These are phyloP conservation scores for Galaxea fascicularis DNA, from an alignment of 92 coral and sea anemone genomes.

Conservation along the genomic window DNA sequence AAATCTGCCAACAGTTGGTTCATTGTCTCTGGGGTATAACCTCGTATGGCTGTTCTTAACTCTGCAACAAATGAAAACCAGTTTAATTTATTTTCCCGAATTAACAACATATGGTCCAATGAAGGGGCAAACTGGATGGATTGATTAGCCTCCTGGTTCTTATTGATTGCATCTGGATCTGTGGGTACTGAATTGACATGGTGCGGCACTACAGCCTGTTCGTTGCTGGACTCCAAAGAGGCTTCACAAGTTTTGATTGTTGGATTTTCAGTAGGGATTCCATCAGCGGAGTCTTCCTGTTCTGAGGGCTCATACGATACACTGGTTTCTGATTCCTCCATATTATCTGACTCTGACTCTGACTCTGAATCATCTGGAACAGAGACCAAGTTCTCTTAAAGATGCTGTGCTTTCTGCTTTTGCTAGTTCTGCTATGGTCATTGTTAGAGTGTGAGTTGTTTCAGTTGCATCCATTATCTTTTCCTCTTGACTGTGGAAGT, in stretches of 20 bases:
- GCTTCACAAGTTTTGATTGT: slow-evolving; percentile 17
- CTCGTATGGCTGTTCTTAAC: slow-evolving; percentile 27
- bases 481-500: slow-evolving; percentile 63
- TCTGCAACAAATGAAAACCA: slow-evolving; percentile 74
- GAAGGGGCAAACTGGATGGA: slow-evolving; percentile 32
- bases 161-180: slow-evolving; percentile 14
- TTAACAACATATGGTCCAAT: slow-evolving; percentile 50
- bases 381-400: slow-evolving; percentile 60
- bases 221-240: slow-evolving; percentile 40
- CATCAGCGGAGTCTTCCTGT: slow-evolving; percentile 8
- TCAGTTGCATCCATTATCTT: slow-evolving; percentile 58
- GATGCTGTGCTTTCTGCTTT: too few relatives aligned
- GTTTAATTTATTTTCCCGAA: slow-evolving; percentile 62
- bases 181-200: neutral
- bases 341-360: slow-evolving; percentile 39
- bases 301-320: slow-evolving; percentile 28
- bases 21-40: slow-evolving; percentile 36
- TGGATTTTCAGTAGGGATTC: slow-evolving; percentile 3
- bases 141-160: slow-evolving; percentile 11
- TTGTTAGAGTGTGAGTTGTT: slow-evolving; percentile 29
- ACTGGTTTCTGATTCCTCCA: slow-evolving; percentile 32
- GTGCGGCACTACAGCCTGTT: neutral
- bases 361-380: slow-evolving; percentile 59
- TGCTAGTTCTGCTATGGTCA: too few relatives aligned
- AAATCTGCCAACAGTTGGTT: slow-evolving; percentile 65